Evolutionary conservation across 1,140 invertebrate species (phyloP).

Genomic region (Ganaspis sp.): DNA sequence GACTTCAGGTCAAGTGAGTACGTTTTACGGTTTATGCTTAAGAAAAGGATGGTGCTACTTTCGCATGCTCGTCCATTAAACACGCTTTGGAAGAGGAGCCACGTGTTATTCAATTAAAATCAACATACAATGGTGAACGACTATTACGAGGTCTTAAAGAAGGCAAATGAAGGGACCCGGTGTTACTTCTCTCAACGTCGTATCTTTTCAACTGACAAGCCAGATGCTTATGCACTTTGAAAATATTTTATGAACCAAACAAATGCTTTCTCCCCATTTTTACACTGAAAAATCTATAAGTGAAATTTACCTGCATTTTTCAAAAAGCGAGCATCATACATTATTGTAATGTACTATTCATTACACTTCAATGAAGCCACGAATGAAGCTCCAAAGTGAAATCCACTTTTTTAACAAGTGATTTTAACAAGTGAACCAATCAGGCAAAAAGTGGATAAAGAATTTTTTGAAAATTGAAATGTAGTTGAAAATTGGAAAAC

Average conservation of each 20-base stretch:
- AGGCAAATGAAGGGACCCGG: conserved; percentile 15
- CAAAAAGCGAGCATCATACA: too few relatives aligned
- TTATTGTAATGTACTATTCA: too few relatives aligned
- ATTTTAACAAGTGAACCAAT: too few relatives aligned
- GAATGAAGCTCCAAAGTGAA: too few relatives aligned
- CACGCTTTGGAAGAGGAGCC: conserved; percentile 9
- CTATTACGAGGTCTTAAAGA: conserved; percentile 23
- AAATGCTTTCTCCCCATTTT: conserved; percentile 1
- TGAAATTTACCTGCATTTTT: not conserved
- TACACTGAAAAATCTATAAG: not conserved
- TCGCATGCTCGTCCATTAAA: not conserved
- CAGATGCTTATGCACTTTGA: not conserved
- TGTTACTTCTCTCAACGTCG: not conserved
- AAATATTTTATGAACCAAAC: conserved; percentile 10
- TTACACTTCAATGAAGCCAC: too few relatives aligned
- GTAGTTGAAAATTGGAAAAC: too few relatives aligned
- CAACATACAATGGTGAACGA: conserved; percentile 29
- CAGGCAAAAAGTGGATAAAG: too few relatives aligned
- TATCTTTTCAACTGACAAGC: conserved; percentile 13
- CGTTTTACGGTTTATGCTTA: not conserved
- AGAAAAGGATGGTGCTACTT: not conserved
- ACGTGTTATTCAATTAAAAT: conserved; percentile 30
- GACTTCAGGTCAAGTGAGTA: not conserved
- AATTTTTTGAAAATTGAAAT: too few relatives aligned
- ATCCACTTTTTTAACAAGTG: too few relatives aligned